These are phyloP conservation scores for Drosophila algonquin DNA, from an alignment of 2,888 invertebrate species.

Conservation along the genomic window DNA sequence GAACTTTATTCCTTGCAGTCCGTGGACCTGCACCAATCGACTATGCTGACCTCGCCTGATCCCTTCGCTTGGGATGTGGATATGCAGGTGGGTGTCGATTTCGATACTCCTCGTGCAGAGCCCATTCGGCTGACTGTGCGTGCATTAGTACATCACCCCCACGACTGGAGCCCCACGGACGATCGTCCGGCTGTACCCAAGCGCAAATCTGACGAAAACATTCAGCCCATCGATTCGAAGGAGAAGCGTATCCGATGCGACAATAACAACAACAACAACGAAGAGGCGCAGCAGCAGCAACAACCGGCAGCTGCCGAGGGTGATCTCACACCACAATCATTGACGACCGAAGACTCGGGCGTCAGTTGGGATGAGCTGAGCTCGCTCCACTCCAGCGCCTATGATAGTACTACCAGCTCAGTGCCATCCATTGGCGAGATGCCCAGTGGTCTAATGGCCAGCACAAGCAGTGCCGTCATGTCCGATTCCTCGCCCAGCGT, in stretches of 20 bases:
- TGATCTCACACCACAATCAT: background rate
- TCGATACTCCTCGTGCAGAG: constrained; percentile 53
- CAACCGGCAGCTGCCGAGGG: background rate
- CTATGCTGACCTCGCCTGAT: constrained; percentile 63
- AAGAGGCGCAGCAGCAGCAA: background rate
- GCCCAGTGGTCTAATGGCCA: constrained; percentile 58
- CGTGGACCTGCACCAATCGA: constrained; percentile 60
- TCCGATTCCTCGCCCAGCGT: constrained; percentile 49
- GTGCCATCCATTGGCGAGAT: constrained; percentile 53
- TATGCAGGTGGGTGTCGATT: background rate
- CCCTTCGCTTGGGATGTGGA: background rate
- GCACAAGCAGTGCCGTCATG: constrained; percentile 67
- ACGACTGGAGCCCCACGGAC: constrained; percentile 68
- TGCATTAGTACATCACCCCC: constrained; percentile 74
- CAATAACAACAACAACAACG: background rate
- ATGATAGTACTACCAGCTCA: background rate
- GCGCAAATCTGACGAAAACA: background rate
- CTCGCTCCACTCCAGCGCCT: constrained; percentile 40
- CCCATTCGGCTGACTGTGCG: constrained; percentile 55
- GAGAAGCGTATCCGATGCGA: constrained; percentile 32
- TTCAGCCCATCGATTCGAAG: background rate
- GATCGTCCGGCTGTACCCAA: constrained; percentile 24
- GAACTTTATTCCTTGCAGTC: constrained; percentile 40
- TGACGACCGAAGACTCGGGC: constrained; percentile 47
- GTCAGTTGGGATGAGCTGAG: constrained; percentile 40